Percentiles rank a stretch among this genome's conserved stretches.
These are phyloP conservation scores for Acipenser transmontanus DNA, from an alignment of 2,797 vertebrate species.

Conservation along the genomic window DNA sequence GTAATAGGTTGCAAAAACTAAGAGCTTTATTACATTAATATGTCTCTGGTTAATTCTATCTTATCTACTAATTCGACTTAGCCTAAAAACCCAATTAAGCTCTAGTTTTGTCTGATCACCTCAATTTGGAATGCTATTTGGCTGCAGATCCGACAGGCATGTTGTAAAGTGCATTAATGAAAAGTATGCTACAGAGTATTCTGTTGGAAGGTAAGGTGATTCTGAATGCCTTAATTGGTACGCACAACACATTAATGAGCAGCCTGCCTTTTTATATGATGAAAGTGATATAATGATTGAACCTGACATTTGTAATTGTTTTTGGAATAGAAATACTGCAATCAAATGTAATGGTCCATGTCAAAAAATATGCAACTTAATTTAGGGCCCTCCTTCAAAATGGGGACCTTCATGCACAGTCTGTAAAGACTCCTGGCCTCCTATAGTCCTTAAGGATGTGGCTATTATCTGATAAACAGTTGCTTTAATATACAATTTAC, in stretches of 20 bases:
- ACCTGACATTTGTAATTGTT: not conserved
- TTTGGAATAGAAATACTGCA: too few relatives aligned
- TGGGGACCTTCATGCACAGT: too few relatives aligned
- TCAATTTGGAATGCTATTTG: constrained; percentile 55
- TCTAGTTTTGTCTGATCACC: constrained; percentile 68
- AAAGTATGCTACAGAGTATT: constrained; percentile 31
- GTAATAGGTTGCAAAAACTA: constrained; percentile 47
- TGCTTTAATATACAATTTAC: too few relatives aligned
- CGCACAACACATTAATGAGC: constrained; percentile 19
- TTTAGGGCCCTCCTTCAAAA: too few relatives aligned
- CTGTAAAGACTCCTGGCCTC: too few relatives aligned
- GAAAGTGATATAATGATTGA: constrained; percentile 9
- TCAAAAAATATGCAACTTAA: too few relatives aligned
- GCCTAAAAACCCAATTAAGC: constrained; percentile 63
- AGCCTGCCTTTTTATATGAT: constrained; percentile 22
- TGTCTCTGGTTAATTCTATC: constrained; percentile 65
- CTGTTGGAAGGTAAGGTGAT: constrained; percentile 33
- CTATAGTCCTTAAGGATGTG: too few relatives aligned
- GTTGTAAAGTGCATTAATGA: constrained; percentile 36
- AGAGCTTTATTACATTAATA: constrained; percentile 64
- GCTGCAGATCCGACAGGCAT: constrained; percentile 44
- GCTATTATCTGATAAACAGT: too few relatives aligned
- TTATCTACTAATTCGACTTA: constrained; percentile 66
- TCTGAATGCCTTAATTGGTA: constrained; percentile 36
- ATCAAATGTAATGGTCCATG: too few relatives aligned